These are phyloP conservation scores for Zaprionus kolodkinae DNA, from an alignment of 1,140 invertebrate genomes.

Conservation along the genomic window DNA sequence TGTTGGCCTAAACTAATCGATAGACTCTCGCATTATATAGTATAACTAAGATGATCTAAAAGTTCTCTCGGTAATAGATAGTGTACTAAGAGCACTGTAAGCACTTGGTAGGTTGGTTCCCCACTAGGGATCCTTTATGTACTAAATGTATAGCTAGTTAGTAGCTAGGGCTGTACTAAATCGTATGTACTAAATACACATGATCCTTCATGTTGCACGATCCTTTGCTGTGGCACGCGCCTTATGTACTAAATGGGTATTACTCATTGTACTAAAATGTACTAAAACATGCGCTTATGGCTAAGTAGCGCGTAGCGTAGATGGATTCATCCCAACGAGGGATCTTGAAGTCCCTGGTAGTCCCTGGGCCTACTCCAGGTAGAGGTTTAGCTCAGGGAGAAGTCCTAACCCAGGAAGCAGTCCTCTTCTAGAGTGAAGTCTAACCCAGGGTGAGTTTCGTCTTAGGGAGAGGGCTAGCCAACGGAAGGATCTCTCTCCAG, in stretches of 20 bases:
- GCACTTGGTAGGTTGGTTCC: background rate
- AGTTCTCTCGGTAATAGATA: slow-evolving; percentile 23
- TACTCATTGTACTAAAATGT: slow-evolving; percentile 73
- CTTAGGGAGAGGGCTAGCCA: too few species aligned
- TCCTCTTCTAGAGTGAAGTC: too few species aligned
- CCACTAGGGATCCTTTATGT: background rate
- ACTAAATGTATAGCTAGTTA: background rate
- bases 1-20: slow-evolving; percentile 64
- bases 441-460: background rate
- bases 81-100: slow-evolving; percentile 28
- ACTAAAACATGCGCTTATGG: slow-evolving; percentile 58
- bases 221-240: slow-evolving; percentile 1
- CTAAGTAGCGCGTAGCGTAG: slow-evolving; percentile 34
- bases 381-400: too few species aligned
- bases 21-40: slow-evolving; percentile 64
- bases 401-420: too few species aligned
- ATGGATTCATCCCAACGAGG: too few species aligned
- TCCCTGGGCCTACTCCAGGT: too few species aligned
- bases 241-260: slow-evolving; percentile 41
- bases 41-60: slow-evolving; percentile 37
- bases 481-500: background rate
- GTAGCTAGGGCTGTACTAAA: background rate
- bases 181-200: slow-evolving; percentile 23
- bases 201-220: background rate
- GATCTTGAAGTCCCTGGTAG: too few species aligned